phyloP scores from a whole-genome alignment of 2,113 vertebrate genomes.

The Gambusia affinis region DNA sequence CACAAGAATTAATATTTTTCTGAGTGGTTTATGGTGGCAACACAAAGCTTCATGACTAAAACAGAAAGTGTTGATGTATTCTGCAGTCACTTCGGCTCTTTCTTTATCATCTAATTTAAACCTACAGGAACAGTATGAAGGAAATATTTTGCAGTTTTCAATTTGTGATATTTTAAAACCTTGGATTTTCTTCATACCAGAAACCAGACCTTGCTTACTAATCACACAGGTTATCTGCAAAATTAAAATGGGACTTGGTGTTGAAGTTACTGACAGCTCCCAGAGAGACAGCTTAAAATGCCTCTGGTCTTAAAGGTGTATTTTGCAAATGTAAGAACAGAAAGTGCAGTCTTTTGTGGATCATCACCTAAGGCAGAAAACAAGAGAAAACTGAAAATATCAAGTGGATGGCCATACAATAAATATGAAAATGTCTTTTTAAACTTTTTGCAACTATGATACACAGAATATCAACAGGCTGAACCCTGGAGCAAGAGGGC shows the following conservation, averaged over 20 bases:
- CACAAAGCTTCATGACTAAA: neutral
- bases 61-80: too few species aligned
- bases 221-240: neutral
- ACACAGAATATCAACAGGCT: too few species aligned
- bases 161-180: neutral
- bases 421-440: too few species aligned
- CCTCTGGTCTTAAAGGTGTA: neutral
- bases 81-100: neutral
- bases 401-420: too few species aligned
- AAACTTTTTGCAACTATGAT: too few species aligned
- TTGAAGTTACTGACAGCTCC: neutral
- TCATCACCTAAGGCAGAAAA: neutral
- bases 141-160: neutral
- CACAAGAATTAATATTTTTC: conserved; percentile 25
- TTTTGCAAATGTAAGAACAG: neutral
- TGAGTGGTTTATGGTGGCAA: neutral
- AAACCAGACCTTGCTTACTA: neutral
- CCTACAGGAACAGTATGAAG: neutral
- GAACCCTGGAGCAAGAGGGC: too few species aligned
- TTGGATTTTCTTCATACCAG: neutral
- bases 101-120: neutral
- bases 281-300: neutral
- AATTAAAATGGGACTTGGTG: neutral
- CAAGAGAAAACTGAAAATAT: too few species aligned
- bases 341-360: neutral